Conservation (phyloP, 2,113 vertebrate species). For the Pterophyllum scalare region DNA sequence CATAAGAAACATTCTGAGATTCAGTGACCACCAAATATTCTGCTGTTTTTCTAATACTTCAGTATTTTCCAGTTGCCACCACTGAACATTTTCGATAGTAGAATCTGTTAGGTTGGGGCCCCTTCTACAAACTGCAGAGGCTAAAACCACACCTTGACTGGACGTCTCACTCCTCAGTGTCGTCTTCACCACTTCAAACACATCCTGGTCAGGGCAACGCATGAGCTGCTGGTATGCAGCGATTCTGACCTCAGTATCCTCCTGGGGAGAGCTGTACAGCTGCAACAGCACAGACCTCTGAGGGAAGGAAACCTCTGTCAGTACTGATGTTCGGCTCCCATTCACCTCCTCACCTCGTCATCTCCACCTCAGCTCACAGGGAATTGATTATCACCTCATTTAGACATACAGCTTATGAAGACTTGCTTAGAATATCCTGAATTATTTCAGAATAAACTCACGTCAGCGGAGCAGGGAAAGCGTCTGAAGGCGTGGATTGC, state of each 20-base stretch:
- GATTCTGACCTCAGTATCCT: conserved; percentile 88
- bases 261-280: conserved; percentile 80
- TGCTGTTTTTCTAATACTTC: background rate
- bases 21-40: background rate
- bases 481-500: conserved; percentile 87
- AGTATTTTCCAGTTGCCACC: background rate
- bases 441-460: conserved; percentile 67
- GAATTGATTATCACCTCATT: conserved; percentile 36
- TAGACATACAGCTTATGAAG: background rate
- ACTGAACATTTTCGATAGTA: background rate
- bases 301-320: conserved; percentile 68
- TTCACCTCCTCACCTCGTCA: conserved; percentile 58
- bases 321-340: conserved; percentile 21
- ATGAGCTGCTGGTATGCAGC: conserved; percentile 87
- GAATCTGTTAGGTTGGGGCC: background rate
- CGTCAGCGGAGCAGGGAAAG: conserved; percentile 82
- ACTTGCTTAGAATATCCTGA: background rate
- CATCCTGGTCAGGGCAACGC: conserved; percentile 82
- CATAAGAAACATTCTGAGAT: background rate
- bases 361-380: conserved; percentile 37
- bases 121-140: background rate
- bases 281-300: conserved; percentile 83
- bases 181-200: conserved; percentile 81
- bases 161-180: conserved; percentile 84
- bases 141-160: conserved; percentile 84